phyloP scores from a whole-genome alignment of 2,888 invertebrate species.

The Cosmopolites sordidus region DNA sequence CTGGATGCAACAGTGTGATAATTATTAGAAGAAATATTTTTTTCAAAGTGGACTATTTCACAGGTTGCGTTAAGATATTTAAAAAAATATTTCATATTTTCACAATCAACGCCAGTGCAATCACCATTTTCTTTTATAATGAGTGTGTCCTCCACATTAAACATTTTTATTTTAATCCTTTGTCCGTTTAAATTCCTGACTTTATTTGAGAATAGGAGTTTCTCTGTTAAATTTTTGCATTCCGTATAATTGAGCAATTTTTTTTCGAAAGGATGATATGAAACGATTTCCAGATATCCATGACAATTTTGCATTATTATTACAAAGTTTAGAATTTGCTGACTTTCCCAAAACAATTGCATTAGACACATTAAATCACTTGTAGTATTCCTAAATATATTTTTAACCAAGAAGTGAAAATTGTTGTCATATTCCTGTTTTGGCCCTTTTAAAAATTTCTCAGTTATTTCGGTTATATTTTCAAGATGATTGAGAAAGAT shows the following conservation, averaged over 20 bases:
- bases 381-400: neutral
- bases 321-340: neutral
- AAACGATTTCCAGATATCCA: neutral
- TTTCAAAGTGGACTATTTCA: neutral
- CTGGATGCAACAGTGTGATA: neutral
- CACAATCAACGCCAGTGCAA: constrained; percentile 9
- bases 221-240: neutral
- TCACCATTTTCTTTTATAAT: neutral
- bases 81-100: constrained; percentile 6
- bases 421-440: no score
- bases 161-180: constrained; percentile 6
- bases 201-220: constrained; percentile 3
- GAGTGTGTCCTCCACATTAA: neutral
- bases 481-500: no score
- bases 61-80: constrained; percentile 7
- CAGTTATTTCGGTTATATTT: no score
- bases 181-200: constrained; percentile 4
- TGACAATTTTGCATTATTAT: no score
- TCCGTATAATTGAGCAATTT: neutral
- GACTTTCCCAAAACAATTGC: neutral
- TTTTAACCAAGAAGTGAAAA: no score
- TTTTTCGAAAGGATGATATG: constrained; percentile 7
- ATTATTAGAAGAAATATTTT: neutral
- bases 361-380: neutral
- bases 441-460: no score